Percentiles rank a stretch among this genome's conserved stretches.
Evolutionary conservation across 2,113 vertebrate genomes (phyloP).

Genomic region (Gallinago jamesoni): DNA sequence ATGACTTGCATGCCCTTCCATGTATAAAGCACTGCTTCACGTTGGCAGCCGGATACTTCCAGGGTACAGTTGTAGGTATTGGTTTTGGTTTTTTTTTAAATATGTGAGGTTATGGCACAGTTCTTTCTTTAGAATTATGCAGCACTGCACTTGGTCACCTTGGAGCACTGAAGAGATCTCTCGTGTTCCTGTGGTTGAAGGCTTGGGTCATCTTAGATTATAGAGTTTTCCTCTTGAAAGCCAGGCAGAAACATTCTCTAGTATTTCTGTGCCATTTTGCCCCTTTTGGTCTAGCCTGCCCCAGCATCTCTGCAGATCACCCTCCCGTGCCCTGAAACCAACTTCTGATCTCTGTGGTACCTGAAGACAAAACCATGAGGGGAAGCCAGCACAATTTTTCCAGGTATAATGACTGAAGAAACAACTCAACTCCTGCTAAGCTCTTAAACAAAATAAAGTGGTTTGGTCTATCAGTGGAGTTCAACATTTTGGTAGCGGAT

Average conservation of each 20-base stretch:
- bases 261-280: neutral
- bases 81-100: neutral
- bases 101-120: neutral
- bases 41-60: neutral
- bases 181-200: neutral
- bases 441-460: neutral
- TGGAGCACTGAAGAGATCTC: neutral
- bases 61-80: neutral
- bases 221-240: neutral
- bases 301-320: neutral
- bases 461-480: neutral
- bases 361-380: neutral
- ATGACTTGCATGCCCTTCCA: neutral
- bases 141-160: neutral
- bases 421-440: neutral
- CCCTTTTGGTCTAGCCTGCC: neutral
- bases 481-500: neutral
- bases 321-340: neutral
- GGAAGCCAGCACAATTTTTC: neutral
- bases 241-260: neutral
- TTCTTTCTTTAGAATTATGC: neutral
- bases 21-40: neutral
- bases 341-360: neutral
- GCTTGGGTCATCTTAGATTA: neutral
- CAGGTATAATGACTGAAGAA: neutral